Evolutionary conservation across 2,113 vertebrate genomes (phyloP).

Genomic region (Pongo abelii): DNA sequence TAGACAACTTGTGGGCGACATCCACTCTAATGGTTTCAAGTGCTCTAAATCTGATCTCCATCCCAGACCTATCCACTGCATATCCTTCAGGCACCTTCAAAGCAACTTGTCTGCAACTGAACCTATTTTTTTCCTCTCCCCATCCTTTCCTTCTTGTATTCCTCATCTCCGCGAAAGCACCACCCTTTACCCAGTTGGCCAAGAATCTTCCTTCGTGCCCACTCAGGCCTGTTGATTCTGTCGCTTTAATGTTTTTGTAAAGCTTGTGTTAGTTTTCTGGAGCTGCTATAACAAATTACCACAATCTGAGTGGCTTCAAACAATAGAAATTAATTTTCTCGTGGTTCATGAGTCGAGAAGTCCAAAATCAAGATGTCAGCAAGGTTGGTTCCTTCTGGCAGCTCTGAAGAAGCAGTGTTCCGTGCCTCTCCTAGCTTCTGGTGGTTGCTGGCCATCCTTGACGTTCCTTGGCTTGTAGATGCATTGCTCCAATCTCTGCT

Average conservation of each 20-base stretch:
- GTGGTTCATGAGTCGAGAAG: not conserved
- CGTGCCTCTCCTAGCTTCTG: not conserved
- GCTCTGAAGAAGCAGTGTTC: not conserved
- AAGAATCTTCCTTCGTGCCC: not conserved
- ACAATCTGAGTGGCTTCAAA: not conserved
- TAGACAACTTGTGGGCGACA: not conserved
- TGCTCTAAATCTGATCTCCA: not conserved
- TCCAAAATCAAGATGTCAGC: not conserved
- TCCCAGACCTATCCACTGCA: not conserved
- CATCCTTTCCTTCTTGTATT: not conserved
- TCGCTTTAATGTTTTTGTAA: not conserved
- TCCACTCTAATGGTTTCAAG: not conserved
- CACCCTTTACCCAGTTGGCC: not conserved
- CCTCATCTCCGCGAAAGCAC: not conserved
- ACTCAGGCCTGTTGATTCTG: not conserved
- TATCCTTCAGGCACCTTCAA: not conserved
- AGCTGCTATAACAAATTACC: not conserved
- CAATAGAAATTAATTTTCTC: not conserved
- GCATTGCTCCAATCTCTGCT: not conserved
- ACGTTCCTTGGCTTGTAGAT: not conserved
- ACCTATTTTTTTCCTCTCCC: not conserved
- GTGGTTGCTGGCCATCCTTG: not conserved
- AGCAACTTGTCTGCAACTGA: not conserved
- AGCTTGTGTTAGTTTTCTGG: not conserved
- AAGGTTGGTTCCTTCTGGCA: not conserved